Base-by-base conservation (phyloP, 2,113 vertebrate genomes). In the Murina feae region DNA sequence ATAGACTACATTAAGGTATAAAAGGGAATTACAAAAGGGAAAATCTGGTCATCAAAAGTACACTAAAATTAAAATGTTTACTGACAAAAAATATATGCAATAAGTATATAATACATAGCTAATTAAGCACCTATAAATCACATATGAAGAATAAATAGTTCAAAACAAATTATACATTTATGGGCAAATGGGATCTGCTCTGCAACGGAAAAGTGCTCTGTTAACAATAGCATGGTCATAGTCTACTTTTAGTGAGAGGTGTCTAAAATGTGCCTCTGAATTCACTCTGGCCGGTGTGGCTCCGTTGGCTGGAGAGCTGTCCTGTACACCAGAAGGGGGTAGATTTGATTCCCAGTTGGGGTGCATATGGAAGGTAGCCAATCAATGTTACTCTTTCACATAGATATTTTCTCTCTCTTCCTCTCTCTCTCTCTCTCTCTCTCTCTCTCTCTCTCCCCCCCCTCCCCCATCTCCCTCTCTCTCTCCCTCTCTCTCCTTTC, bases 41-140 rank as follows among this genome's bases (percentile, higher is more conserved):
- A 92, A 88, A 60, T 92, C 9, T 91, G 21, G 21, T 78, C 37
- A 76, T 89, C 60, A 94, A 93, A 91, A 89, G 82, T 58, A 74
- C 14, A 82, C 55, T 91, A 53, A 82, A 89, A 83, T 80, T 35
- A 42, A 72, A 72, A 66, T n/a, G 39, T 58, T 9, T 18, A 69
- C 20, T 65, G 17, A 80, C 21, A 58, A 82, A 89, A 79, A 86
- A 60, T 9, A 66, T 69, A 37, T 66, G 17, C 23, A 83, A 5
- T 76, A 78, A 44, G 16, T 69, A 63, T 42, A 4, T 18, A 39
- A 13, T n/a, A 75, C 14, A 78, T 18, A 82, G 65, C 13, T 85
- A 72, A 44, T 30, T 80, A 84, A 86, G 51, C 32, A 87, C 44
- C 39, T 11, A 47, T 10, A 87, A 79, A 53, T 83, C 42, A 55